phyloP scores from a whole-genome alignment of 1,140 invertebrate species.

The Bombus breviceps region DNA sequence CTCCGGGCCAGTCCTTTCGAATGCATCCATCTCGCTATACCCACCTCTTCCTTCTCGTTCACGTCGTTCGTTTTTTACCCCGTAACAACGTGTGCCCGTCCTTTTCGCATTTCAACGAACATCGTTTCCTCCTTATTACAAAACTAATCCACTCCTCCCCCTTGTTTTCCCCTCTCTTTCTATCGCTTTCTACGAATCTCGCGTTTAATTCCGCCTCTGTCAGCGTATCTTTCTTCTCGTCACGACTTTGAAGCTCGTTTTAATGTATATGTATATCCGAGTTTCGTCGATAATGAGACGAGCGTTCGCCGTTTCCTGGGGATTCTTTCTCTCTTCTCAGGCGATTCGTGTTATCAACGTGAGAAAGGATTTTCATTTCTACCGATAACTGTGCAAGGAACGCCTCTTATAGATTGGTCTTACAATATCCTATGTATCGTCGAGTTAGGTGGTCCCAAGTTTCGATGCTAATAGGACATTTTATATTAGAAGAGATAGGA shows the following conservation, averaged over 20 bases:
- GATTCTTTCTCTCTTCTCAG: too few relatives aligned
- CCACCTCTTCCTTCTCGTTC: conserved; percentile 19
- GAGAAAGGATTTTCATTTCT: too few relatives aligned
- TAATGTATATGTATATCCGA: conserved; percentile 27
- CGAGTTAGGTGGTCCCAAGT: too few relatives aligned
- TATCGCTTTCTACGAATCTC: conserved; percentile 25
- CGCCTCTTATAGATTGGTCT: too few relatives aligned
- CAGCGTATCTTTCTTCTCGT: conserved; percentile 59
- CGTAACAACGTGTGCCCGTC: background rate
- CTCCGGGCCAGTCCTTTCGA: conserved; percentile 65
- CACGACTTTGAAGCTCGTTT: conserved; percentile 58
- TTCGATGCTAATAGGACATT: too few relatives aligned
- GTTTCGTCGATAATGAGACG: conserved; percentile 59
- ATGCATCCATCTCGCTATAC: conserved; percentile 59
- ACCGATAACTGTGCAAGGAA: too few relatives aligned
- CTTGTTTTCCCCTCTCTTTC: background rate
- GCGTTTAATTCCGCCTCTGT: conserved; percentile 52
- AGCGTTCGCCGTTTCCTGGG: too few relatives aligned
- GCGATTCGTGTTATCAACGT: too few relatives aligned
- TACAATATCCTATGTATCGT: too few relatives aligned
- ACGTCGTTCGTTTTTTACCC: background rate
- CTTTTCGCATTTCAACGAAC: conserved; percentile 41
- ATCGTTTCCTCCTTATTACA: conserved; percentile 28
- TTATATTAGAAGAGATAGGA: too few relatives aligned
- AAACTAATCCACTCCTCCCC: conserved; percentile 8